Evolutionary conservation across 2,113 vertebrate genomes (phyloP).

Genomic region (Vombatus ursinus): DNA sequence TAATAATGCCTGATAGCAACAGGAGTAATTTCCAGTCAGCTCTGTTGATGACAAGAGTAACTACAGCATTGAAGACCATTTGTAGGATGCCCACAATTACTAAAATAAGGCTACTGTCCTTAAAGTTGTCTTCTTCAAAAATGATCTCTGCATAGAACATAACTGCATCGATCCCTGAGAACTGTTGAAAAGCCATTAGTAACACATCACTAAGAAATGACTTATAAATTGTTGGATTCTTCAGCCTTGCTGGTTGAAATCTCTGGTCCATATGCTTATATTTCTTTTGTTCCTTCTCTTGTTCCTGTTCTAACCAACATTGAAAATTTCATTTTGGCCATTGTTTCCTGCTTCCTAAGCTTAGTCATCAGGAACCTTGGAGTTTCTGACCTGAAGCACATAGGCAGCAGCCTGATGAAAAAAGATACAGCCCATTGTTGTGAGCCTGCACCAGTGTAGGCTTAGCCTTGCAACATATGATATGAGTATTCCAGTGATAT

Average conservation of each 20-base stretch:
- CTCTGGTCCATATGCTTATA: constrained; percentile 75
- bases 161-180: constrained; percentile 93
- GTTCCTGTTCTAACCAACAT: constrained; percentile 86
- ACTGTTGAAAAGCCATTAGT: constrained; percentile 94
- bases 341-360: constrained; percentile 86
- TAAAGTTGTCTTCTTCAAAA: constrained; percentile 91
- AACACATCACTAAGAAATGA: constrained; percentile 88
- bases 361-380: constrained; percentile 89
- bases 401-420: constrained; percentile 87
- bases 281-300: constrained; percentile 88
- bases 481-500: constrained; percentile 92
- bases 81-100: constrained; percentile 89
- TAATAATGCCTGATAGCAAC: constrained; percentile 88
- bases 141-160: constrained; percentile 96
- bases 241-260: constrained; percentile 85
- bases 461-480: constrained; percentile 89
- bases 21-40: constrained; percentile 92
- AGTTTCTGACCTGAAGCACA: constrained; percentile 94
- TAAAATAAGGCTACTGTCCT: constrained; percentile 89
- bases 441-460: constrained; percentile 93
- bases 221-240: constrained; percentile 88
- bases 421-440: constrained; percentile 87
- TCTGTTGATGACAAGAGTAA: constrained; percentile 91
- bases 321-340: constrained; percentile 88
- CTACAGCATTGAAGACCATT: constrained; percentile 89